Percentiles rank a stretch among this genome's conserved stretches.
phyloP scores from a whole-genome alignment of 2,797 vertebrate genomes.

The Melanotaenia pygmaea region DNA sequence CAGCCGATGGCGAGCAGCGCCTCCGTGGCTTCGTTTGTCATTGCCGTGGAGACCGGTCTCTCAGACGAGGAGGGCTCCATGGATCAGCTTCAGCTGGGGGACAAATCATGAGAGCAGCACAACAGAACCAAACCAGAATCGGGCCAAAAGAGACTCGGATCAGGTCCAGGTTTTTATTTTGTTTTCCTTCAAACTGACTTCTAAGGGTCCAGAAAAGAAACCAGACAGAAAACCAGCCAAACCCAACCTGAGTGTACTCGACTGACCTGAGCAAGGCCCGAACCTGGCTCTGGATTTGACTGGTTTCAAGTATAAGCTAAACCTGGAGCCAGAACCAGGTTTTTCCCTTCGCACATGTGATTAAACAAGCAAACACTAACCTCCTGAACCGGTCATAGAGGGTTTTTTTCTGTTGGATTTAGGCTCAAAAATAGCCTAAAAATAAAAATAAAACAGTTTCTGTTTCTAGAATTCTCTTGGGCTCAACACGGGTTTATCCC shows the following conservation, averaged over 20 bases:
- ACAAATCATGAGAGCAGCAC: constrained; percentile 86
- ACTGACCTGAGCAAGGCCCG: neutral
- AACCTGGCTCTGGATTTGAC: constrained; percentile 44
- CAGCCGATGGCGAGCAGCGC: constrained; percentile 90
- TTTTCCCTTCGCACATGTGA: neutral
- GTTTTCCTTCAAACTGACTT: neutral
- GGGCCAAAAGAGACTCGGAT: neutral
- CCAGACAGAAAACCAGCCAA: constrained; percentile 3
- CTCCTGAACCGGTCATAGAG: neutral
- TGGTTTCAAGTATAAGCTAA: constrained; percentile 4
- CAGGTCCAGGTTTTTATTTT: neutral
- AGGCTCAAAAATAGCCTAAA: too few species aligned
- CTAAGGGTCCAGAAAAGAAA: neutral
- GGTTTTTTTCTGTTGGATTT: neutral
- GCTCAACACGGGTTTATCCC: neutral
- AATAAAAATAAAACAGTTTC: neutral
- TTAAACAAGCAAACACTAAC: neutral
- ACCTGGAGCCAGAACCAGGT: constrained; percentile 16
- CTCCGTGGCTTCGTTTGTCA: constrained; percentile 91
- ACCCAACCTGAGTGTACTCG: neutral
- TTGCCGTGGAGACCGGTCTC: constrained; percentile 91
- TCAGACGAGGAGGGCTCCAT: constrained; percentile 91
- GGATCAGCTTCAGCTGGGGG: constrained; percentile 86
- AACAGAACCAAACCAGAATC: constrained; percentile 22
- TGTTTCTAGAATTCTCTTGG: neutral